A percentile compares a stretch with the other conserved stretches of the same genome.
phyloP scores from a whole-genome alignment of 2,888 invertebrate species.

The Perizoma flavofasciatum region DNA sequence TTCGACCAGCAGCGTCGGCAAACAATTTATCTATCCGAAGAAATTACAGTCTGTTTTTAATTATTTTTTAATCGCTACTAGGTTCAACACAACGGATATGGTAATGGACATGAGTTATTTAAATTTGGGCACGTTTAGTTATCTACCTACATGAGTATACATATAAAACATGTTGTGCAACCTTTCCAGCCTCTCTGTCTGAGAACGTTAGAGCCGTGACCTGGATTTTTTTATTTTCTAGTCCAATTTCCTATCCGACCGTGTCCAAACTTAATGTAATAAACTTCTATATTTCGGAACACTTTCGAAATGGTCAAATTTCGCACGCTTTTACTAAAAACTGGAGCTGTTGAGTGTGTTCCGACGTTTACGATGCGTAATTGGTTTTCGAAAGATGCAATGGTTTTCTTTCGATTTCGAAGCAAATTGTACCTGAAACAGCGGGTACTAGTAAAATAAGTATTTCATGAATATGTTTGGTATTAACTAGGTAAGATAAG shows the following conservation, averaged over 20 bases:
- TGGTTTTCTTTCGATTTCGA: constrained; percentile 12
- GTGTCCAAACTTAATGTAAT: constrained; percentile 67
- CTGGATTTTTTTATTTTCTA: constrained; percentile 71
- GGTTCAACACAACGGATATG: too few species aligned
- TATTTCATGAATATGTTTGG: too few species aligned
- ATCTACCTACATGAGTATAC: constrained; percentile 37
- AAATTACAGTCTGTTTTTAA: too few species aligned
- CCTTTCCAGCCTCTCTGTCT: constrained; percentile 51
- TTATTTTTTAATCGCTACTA: too few species aligned
- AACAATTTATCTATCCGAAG: too few species aligned
- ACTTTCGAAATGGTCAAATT: constrained; percentile 64
- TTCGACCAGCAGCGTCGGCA: too few species aligned
- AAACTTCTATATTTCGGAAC: constrained; percentile 69
- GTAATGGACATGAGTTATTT: constrained; percentile 1
- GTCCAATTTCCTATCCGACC: constrained; percentile 72
- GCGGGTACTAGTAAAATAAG: neutral
- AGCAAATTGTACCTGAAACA: neutral
- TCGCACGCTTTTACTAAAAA: constrained; percentile 61
- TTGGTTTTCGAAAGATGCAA: constrained; percentile 15
- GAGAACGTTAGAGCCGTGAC: constrained; percentile 67
- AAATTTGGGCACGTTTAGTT: constrained; percentile 39
- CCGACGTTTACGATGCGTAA: constrained; percentile 21
- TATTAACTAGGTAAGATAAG: too few species aligned
- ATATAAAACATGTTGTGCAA: constrained; percentile 53
- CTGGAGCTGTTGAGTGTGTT: constrained; percentile 27